Conservation (phyloP, 1,140 invertebrate genomes). For the Sycophila sp. region DNA sequence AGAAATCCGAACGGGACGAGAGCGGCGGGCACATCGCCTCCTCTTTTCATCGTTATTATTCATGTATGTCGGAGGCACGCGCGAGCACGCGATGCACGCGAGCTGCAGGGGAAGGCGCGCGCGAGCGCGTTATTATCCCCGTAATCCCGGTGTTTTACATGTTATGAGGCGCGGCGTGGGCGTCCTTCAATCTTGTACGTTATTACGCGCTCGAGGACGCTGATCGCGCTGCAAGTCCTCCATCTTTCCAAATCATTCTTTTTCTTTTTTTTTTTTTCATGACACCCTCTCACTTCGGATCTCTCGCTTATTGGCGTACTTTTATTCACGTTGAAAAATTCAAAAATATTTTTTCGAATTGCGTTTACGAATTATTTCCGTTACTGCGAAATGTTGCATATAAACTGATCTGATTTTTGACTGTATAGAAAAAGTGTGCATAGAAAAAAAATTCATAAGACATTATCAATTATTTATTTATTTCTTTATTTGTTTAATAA, state of each 20-base stretch:
- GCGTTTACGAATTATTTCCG: too few relatives aligned
- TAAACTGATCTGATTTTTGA: too few relatives aligned
- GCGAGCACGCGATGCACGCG: slow-evolving; percentile 1
- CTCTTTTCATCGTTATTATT: slow-evolving; percentile 19
- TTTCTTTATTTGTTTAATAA: too few relatives aligned
- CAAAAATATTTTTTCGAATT: too few relatives aligned
- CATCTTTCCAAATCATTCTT: not conserved
- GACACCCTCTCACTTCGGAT: not conserved
- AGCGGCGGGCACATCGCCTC: not conserved
- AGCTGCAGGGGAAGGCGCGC: slow-evolving; percentile 41
- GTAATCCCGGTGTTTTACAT: slow-evolving; percentile 63
- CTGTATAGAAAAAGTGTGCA: too few relatives aligned
- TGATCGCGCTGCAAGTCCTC: too few relatives aligned
- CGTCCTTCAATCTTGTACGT: slow-evolving; percentile 58
- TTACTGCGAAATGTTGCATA: too few relatives aligned
- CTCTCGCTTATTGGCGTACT: not conserved
- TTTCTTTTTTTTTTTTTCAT: not conserved
- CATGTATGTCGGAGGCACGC: not conserved
- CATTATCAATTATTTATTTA: too few relatives aligned
- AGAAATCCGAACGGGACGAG: too few relatives aligned
- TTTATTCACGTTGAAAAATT: too few relatives aligned
- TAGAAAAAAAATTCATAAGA: too few relatives aligned
- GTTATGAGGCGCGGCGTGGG: slow-evolving; percentile 54
- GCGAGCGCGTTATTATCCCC: slow-evolving; percentile 53
- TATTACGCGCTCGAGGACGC: too few relatives aligned